Evolutionary conservation across 1,140 invertebrate species (phyloP), one percentile per base, ranked within the genome.

Genomic region (Contarinia nasturtii): DNA sequence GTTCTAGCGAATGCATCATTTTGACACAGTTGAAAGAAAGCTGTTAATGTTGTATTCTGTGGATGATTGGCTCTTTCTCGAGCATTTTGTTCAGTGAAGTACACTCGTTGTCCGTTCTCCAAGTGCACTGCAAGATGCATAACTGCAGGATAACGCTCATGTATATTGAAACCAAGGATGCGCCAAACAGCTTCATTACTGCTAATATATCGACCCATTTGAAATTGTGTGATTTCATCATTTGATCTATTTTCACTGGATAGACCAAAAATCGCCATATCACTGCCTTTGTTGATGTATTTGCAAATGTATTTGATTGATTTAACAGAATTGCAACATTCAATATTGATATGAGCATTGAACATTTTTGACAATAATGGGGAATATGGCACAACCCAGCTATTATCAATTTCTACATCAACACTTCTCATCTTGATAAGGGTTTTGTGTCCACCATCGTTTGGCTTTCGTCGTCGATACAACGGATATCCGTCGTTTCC

Each of bases 231-330:
- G 18, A 49, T 46, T 49, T 51, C 50, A 47, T 51, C 46, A 5
- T 27, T 27, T 5, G 27, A 27, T 33, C 48, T 33, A n/a, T 50
- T 44, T 22, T 48, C 46, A 46, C 52, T 52, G 20, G 10, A 37
- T 15, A 38, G 38, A 15, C 17, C 27, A 33, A 52, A 48, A 3
- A 46, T 38, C n/a, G 48, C 51, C 48, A 55, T 48, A 47, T 61
- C 58, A 33, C 51, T 54, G 2, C 62, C 65, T 58, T 68, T 66
- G 45, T 62, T 59, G 14, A 68, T 54, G 55, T 65, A 67, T 54
- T 67, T 67, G 47, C 59, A 68, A 42, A 69, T 57, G 48, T 67
- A 69, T 57, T 67, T 69, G 7, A 67, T 59, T 2, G 57, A 53
- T 44, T 54, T 55, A 8, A 64, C 59, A 2, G 61, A 61, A 51